These are phyloP conservation scores for Drosophila paramelanica DNA, from an alignment of 2,888 invertebrate genomes.

Conservation along the genomic window DNA sequence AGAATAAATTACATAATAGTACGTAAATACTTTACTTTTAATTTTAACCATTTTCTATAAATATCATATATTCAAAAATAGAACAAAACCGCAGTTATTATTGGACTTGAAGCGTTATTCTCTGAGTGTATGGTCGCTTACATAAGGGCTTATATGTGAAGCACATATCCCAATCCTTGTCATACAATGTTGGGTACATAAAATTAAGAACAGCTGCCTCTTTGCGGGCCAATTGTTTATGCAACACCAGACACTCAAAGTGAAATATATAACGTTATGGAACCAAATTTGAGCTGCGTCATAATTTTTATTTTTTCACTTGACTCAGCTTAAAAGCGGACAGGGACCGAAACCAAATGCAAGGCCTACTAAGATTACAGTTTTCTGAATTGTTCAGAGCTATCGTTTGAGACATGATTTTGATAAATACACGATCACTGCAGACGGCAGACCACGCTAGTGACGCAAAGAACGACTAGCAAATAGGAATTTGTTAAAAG, in stretches of 20 bases:
- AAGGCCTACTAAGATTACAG: neutral
- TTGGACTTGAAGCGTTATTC: too few relatives aligned
- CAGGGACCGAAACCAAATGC: neutral
- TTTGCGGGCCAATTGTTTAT: constrained; percentile 25
- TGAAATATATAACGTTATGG: constrained; percentile 24
- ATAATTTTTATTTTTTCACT: constrained; percentile 6
- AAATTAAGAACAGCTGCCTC: constrained; percentile 1
- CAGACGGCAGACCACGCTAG: too few relatives aligned
- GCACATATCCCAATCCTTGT: neutral
- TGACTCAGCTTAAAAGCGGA: constrained; percentile 25
- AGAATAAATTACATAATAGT: too few relatives aligned
- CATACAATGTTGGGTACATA: constrained; percentile 1
- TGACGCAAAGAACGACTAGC: too few relatives aligned
- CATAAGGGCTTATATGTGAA: neutral
- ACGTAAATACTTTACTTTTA: too few relatives aligned
- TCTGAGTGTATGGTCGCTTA: neutral
- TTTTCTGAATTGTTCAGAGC: neutral
- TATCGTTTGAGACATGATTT: neutral
- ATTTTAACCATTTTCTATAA: too few relatives aligned
- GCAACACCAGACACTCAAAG: constrained; percentile 25
- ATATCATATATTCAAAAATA: too few relatives aligned
- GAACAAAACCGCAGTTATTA: too few relatives aligned
- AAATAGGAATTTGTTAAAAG: too few relatives aligned
- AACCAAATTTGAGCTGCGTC: neutral
- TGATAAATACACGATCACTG: neutral